Evolutionary conservation across 30 jellyfish, hydroid and myxozoan genomes (phyloP), one percentile per base, ranked within the genome.

Genomic region (Aurelia coerulea): DNA sequence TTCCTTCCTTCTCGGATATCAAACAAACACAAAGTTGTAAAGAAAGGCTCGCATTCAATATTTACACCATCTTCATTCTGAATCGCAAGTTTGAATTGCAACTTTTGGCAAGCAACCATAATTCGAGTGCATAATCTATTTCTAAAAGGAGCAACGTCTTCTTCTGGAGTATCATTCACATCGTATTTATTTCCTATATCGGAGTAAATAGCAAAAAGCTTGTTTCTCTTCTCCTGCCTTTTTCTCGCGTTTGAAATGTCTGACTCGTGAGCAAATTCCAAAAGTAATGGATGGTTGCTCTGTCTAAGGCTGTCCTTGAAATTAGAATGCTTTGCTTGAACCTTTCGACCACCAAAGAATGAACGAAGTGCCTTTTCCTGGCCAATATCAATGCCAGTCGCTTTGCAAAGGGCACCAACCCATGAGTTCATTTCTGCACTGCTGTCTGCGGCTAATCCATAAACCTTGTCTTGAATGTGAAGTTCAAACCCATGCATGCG

Each of bases 381-480:
- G 60, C 90, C 99, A 49, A 95, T 95, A 70, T 95, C 97, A 17
- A 95, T 95, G 17, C 99, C 99, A 33, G 98, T 95, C 15, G 98
- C 97, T 81, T 95, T 95, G 80, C 99, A 95, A 35, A 95, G 86
- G 50, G 95, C 99, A 14, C 68, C 74, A 17, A 95, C 84, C 99
- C 99, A 95, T 12, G 96, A 79, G 70, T 95, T 97, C 99, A 95
- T 90, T 62, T 95, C 99, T 37, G 94, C 82, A 39, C 90, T 75
- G 75, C 99, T 95, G 83, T 95, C 99, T 10, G 99, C 97, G 6
- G 98, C 99, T 3, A 95, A 87, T 34, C 99, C 99, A 79, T 95
- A 95, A n/a, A 88, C 96, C 74, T 95, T 95, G 79, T 95, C 99
- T 72, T 95, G 99, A 1, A 95, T 95, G 86, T 95, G 97, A 62